Evolutionary conservation across 2,113 vertebrate species (phyloP), one percentile per base, ranked within the genome.

Genomic region (Mormyrus iriodes): DNA sequence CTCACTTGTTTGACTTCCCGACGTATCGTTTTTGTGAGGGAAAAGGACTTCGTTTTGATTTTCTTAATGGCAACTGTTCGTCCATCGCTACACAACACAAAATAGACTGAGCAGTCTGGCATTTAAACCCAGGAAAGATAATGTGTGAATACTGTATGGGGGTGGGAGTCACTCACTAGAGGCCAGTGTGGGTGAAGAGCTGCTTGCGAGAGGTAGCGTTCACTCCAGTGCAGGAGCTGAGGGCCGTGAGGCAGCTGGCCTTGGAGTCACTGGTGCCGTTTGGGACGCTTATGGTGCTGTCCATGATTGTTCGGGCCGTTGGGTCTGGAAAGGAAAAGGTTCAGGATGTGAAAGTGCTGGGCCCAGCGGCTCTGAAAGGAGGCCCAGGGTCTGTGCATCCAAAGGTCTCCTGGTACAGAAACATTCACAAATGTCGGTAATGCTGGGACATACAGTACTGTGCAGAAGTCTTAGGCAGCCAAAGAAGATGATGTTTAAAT

Each of bases 1-100:
- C 97, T 96, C 85, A 97, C 93, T 95, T 97, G 96, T 88, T 97
- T 97, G 89, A 97, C 96, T 92, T 98, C 97, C 90, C 94, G 95
- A 55, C 95, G 93, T 93, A 97, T 96, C 39, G 94, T 94, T 92
- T 96, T 97, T 86, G 96, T 96, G 21, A 98, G 89, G 0, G 92
- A 94, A 89, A 97, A 97, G 0, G 93, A 90, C 89, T 96, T 97
- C 6, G 96, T 97, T 86, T 90, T 95, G 48, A 97, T 96, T 94
- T 91, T 97, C 92, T 97, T 98, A 91, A 97, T 95, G 85, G 97
- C 96, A 61, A 97, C 96, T 0, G 93, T 96, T 92, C 94, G 96
- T n/a, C 96, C 96, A 89, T 97, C 96, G 88, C 96, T 97, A 91
- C 35, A 95, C 92, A 6, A 89, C 46, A 61, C 0, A 88, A 61